phyloP scores from a whole-genome alignment of 2,888 invertebrate species.

The Pharmacophagus antenor region DNA sequence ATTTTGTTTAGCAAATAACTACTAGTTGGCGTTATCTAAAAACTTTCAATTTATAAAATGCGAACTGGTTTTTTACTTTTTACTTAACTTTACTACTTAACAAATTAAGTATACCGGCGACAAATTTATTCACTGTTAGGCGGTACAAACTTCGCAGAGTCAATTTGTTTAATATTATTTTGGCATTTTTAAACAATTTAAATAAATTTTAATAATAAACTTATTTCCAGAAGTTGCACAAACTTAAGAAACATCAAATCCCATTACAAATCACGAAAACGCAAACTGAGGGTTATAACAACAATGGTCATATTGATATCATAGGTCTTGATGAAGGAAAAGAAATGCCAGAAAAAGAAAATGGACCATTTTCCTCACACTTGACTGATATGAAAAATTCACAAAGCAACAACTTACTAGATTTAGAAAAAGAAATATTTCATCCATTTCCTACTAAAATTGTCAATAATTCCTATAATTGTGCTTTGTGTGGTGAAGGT shows the following conservation, averaged over 20 bases:
- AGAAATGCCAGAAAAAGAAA: constrained; percentile 48
- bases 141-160: no score
- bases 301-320: constrained; percentile 60
- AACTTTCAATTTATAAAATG: no score
- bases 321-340: constrained; percentile 64
- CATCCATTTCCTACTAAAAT: constrained; percentile 43
- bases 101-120: no score
- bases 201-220: not conserved
- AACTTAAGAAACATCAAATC: constrained; percentile 62
- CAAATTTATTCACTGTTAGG: no score
- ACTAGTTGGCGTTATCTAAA: no score
- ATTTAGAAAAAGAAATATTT: constrained; percentile 48
- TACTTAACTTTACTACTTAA: no score
- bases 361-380: constrained; percentile 50
- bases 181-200: no score
- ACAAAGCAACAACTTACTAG: constrained; percentile 38
- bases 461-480: constrained; percentile 46
- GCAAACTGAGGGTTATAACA: constrained; percentile 52
- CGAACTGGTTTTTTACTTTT: no score
- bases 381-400: constrained; percentile 47
- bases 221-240: constrained; percentile 68
- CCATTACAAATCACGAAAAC: constrained; percentile 40
- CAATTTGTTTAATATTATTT: no score
- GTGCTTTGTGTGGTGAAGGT: constrained; percentile 59
- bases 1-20: no score